Evolutionary conservation across 2,888 invertebrate species (phyloP), one percentile per base, ranked within the genome.

Genomic region (Acleris literana): DNA sequence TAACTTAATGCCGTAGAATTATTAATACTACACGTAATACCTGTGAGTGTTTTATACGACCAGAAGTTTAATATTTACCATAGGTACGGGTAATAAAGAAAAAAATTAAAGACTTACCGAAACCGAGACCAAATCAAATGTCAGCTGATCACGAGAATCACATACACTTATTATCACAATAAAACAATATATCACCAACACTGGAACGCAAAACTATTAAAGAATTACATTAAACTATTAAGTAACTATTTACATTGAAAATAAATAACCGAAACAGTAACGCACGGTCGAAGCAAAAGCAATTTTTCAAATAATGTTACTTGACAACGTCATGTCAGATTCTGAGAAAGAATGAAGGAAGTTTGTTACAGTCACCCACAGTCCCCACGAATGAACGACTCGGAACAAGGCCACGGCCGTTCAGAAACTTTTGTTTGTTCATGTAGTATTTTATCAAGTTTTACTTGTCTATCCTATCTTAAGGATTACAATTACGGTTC

Each of bases 281-380:
- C 62, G 9, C 60, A 66, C 66, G 62, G 62, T 61, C 66, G 39
- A 61, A 61, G 62, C 46, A 57, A 66, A 66, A 62, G 66, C 66
- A 62, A 57, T 57, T 62, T 66, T 66, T 66, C 61, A 66, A 66
- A 66, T 66, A 57, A 62, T 66, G 66, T 46, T 46, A 57, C 57
- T 57, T 57, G 63, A 56, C 61, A 61, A n/a, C 53, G 53, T 46
- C 63, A 53, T 39, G 58, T 58, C 48, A 48, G 16, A 53, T 54
- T 61, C 52, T 53, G n/a, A n/a, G 46, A 61, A 54, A n/a, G 61
- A 61, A 46, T n/a, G 61, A 44, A 29, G 18, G 39, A 39, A 39
- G 39, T 39, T 39, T 13, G 39, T 39, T 39, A 33, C 33, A 39
- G 13, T 39, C 39, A 20, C 22, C 22, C 16, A 33, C 33, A 33